A percentile compares a stretch with the other conserved stretches of the same genome.
phyloP scores from a whole-genome alignment of 2,797 vertebrate genomes.

The Poecilia picta region DNA sequence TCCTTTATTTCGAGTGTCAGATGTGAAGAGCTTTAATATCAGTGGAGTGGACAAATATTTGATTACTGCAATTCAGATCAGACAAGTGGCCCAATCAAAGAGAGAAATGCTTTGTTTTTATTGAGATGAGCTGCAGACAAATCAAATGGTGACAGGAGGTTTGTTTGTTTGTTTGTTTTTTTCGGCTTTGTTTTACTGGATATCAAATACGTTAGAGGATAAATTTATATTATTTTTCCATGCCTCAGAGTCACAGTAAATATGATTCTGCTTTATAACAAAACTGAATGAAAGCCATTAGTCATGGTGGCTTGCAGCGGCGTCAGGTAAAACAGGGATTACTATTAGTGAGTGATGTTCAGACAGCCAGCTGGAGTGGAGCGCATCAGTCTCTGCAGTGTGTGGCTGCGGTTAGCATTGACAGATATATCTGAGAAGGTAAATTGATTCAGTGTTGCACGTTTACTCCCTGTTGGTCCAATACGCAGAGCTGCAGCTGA shows the following conservation, averaged over 20 bases:
- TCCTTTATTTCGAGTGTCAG: background rate
- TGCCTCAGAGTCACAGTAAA: conserved; percentile 30
- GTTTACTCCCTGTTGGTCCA: conserved; percentile 51
- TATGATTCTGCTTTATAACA: conserved; percentile 33
- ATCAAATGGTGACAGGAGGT: background rate
- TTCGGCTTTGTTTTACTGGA: background rate
- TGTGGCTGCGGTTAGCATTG: conserved; percentile 19
- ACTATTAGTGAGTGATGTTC: conserved; percentile 53
- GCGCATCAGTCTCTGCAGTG: conserved; percentile 53
- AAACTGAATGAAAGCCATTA: conserved; percentile 56
- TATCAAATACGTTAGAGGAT: conserved; percentile 19
- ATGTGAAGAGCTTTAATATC: conserved; percentile 11
- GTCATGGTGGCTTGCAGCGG: conserved; percentile 30
- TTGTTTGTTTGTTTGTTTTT: background rate
- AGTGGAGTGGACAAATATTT: conserved; percentile 17
- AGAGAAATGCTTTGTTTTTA: conserved; percentile 12
- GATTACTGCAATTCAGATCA: conserved; percentile 15
- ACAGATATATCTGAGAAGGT: conserved; percentile 52
- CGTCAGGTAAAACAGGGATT: conserved; percentile 40
- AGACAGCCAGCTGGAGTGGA: conserved; percentile 37
- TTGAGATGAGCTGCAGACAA: conserved; percentile 11
- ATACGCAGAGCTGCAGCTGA: conserved; percentile 46
- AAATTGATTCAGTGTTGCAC: conserved; percentile 49
- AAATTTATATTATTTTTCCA: conserved; percentile 10
- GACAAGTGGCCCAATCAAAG: conserved; percentile 9